Evolutionary conservation across 2,797 vertebrate species (phyloP).

Genomic region (Siniperca undulata): DNA sequence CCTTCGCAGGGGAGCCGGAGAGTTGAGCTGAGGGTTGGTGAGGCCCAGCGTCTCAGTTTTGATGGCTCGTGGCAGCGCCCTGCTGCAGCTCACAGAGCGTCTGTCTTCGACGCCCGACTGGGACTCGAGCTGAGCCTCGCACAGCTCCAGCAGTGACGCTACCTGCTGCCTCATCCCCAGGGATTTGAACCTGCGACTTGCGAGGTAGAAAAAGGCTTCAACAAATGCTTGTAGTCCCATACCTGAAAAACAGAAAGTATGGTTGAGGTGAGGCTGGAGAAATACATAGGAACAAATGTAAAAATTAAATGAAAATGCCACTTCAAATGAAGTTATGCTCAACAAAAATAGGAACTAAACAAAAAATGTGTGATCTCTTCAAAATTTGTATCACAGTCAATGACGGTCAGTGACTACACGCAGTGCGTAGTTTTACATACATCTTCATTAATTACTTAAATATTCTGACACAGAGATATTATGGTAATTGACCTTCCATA

Average conservation of each 20-base stretch:
- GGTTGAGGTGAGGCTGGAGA: not conserved
- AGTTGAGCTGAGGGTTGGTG: conserved; percentile 54
- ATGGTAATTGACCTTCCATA: not conserved
- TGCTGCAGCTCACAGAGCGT: conserved; percentile 84
- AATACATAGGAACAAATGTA: not conserved
- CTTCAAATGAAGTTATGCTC: not conserved
- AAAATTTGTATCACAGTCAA: too few species aligned
- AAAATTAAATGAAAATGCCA: not conserved
- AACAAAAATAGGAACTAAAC: not conserved
- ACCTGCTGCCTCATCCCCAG: conserved; percentile 87
- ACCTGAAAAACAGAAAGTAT: conserved; percentile 78
- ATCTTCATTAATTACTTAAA: not conserved
- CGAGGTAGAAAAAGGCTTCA: conserved; percentile 93
- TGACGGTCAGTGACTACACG: too few species aligned
- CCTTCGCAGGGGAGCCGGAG: conserved; percentile 48
- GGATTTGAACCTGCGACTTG: conserved; percentile 90
- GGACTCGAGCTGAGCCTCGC: conserved; percentile 89
- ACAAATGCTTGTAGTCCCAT: conserved; percentile 96
- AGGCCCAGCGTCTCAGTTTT: conserved; percentile 55
- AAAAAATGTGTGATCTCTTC: too few species aligned
- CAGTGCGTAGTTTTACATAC: too few species aligned
- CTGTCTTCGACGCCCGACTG: conserved; percentile 80
- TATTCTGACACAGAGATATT: not conserved
- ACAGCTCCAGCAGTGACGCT: conserved; percentile 87
- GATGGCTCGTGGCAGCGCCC: conserved; percentile 56